phyloP scores from a whole-genome alignment of 2,797 vertebrate genomes.

The Spea hammondii region DNA sequence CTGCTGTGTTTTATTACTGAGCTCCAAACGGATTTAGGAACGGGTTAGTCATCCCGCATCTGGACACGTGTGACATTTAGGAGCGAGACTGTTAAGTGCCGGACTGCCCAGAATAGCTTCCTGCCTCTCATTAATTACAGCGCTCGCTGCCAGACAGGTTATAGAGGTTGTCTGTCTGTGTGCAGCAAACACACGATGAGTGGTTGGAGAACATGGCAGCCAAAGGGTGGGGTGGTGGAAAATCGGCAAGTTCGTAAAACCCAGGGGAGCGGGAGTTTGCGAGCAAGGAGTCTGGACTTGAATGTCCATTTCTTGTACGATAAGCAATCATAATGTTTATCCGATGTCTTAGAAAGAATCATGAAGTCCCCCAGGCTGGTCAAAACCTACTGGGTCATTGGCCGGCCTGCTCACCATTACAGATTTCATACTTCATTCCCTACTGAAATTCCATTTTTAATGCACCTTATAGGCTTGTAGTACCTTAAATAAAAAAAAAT shows the following conservation, averaged over 20 bases:
- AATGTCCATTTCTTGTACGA: no score
- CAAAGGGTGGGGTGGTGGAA: constrained; percentile 15
- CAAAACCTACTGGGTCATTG: no score
- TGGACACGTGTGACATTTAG: constrained; percentile 26
- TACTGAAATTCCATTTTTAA: no score
- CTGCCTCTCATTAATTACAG: constrained; percentile 34
- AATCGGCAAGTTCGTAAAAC: background rate
- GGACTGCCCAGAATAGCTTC: constrained; percentile 37
- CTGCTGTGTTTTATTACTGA: background rate
- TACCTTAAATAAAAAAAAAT: no score
- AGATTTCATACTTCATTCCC: no score
- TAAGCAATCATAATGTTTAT: no score
- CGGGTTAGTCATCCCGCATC: constrained; percentile 13
- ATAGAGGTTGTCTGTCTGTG: constrained; percentile 35
- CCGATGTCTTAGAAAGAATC: no score
- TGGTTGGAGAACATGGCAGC: constrained; percentile 15
- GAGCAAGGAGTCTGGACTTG: no score
- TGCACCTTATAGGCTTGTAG: no score
- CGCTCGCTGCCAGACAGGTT: constrained; percentile 32
- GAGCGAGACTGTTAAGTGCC: background rate
- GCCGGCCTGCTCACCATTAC: no score
- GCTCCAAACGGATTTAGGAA: background rate
- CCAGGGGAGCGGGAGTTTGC: background rate
- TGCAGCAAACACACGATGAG: constrained; percentile 21
- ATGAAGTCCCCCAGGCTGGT: no score